phyloP scores from a whole-genome alignment of 2,113 vertebrate genomes.

The Empidonax alnorum region DNA sequence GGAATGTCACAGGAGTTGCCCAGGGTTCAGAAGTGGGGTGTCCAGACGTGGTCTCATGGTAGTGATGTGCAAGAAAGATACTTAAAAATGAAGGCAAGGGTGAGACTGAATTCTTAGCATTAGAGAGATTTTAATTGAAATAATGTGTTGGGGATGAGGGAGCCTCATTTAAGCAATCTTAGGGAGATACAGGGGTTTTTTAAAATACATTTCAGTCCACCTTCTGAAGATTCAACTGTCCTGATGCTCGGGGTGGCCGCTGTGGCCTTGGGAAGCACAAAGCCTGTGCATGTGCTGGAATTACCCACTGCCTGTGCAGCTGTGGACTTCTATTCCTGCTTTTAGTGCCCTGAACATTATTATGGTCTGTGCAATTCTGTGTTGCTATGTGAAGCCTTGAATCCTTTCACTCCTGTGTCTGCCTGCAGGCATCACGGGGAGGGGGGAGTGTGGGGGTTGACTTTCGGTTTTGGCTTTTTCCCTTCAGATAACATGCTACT shows the following conservation, averaged over 20 bases:
- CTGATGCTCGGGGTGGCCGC: background rate
- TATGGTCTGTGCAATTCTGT: background rate
- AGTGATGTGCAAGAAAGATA: background rate
- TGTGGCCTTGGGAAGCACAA: background rate
- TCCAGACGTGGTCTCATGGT: accelerated
- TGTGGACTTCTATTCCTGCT: background rate
- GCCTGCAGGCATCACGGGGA: background rate
- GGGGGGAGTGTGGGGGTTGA: accelerated
- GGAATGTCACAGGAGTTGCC: background rate
- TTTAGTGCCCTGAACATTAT: background rate
- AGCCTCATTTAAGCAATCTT: background rate
- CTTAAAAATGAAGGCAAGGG: background rate
- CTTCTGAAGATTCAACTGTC: background rate
- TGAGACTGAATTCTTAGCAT: background rate
- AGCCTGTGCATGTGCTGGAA: background rate
- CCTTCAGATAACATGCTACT: background rate
- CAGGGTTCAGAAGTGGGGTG: too few relatives aligned
- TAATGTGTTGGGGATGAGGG: background rate
- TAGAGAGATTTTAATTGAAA: background rate
- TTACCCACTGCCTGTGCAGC: background rate
- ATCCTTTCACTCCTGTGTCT: background rate
- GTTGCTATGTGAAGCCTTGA: background rate
- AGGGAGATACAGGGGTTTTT: background rate
- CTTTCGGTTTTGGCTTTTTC: background rate
- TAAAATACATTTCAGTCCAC: accelerated